phyloP scores from a whole-genome alignment of 2,797 vertebrate genomes.

The Coreius guichenoti region DNA sequence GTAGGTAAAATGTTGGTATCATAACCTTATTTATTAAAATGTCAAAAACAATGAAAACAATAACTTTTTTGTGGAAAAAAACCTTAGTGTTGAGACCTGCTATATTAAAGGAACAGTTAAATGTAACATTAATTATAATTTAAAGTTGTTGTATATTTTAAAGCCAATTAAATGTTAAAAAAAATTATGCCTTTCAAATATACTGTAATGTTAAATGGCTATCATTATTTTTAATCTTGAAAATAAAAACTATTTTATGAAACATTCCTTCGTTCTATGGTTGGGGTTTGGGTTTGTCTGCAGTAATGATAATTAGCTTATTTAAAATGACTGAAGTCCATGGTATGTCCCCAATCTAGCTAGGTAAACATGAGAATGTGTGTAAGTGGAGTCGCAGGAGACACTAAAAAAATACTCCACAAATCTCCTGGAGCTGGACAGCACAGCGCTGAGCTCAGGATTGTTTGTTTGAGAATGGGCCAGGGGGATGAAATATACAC shows the following conservation, averaged over 20 bases:
- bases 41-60: background rate
- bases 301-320: background rate
- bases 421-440: constrained; percentile 57
- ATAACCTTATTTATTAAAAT: background rate
- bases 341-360: constrained; percentile 28
- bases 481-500: constrained; percentile 46
- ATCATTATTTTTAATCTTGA: too few relatives aligned
- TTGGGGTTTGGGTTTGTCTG: background rate
- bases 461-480: constrained; percentile 48
- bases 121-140: background rate
- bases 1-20: background rate
- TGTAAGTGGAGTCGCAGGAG: constrained; percentile 31
- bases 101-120: background rate
- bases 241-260: too few relatives aligned
- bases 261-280: background rate
- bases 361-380: constrained; percentile 20
- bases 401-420: constrained; percentile 66
- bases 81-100: background rate
- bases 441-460: constrained; percentile 31
- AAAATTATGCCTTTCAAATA: background rate
- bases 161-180: background rate
- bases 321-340: constrained; percentile 9
- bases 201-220: too few relatives aligned
- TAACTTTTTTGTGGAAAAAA: background rate
- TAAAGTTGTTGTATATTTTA: background rate